These are phyloP conservation scores for Mesodorylaimus sp. DNA, from an alignment of 2,888 invertebrate genomes.

Conservation along the genomic window DNA sequence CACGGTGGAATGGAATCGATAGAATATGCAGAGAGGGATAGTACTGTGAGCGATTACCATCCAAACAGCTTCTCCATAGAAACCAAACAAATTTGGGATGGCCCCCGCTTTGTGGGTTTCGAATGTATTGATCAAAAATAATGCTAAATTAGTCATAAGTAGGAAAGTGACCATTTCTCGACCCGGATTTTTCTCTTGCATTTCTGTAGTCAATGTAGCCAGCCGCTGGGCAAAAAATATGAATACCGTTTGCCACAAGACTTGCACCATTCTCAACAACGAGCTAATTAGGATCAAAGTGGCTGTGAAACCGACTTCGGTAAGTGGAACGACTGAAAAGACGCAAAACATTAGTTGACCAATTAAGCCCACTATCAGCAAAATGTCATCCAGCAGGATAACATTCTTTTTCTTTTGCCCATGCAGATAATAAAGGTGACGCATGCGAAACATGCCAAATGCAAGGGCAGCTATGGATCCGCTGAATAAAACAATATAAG, in stretches of 20 bases:
- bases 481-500: constrained; percentile 1
- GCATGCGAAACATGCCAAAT: not conserved
- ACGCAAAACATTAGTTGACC: constrained; percentile 8
- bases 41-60: constrained; percentile 76
- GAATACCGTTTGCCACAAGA: constrained; percentile 5
- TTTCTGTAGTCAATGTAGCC: constrained; percentile 44
- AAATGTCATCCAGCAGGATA: constrained; percentile 6
- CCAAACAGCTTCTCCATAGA: constrained; percentile 83
- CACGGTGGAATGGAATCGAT: constrained; percentile 82
- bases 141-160: constrained; percentile 79
- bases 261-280: constrained; percentile 2
- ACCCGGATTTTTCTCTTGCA: constrained; percentile 80
- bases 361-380: constrained; percentile 8
- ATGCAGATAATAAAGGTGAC: not conserved
- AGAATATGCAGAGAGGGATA: constrained; percentile 82
- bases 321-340: constrained; percentile 3
- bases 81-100: constrained; percentile 60
- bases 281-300: not conserved
- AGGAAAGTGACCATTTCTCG: constrained; percentile 85
- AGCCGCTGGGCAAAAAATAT: constrained; percentile 1
- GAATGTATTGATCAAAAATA: constrained; percentile 89
- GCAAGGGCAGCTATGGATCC: not conserved
- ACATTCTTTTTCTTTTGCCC: not conserved
- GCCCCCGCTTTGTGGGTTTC: constrained; percentile 80
- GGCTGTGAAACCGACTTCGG: not conserved